Percentiles rank a stretch among this genome's conserved stretches.
These are phyloP conservation scores for Chloroclystis v-ata DNA, from an alignment of 2,888 invertebrate species.

Conservation along the genomic window DNA sequence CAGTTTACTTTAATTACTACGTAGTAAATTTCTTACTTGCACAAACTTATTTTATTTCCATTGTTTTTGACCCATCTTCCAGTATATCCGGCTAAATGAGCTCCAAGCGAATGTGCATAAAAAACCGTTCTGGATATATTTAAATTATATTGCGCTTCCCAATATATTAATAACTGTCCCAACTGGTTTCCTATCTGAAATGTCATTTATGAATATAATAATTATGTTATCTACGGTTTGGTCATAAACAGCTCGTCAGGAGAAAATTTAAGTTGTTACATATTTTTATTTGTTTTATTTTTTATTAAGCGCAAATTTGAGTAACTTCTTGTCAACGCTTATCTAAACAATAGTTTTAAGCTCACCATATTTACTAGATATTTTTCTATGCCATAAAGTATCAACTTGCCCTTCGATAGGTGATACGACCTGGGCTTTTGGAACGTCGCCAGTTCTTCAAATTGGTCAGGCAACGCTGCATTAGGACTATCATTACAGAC, in stretches of 20 bases:
- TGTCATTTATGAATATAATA: background rate
- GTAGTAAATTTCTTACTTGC: background rate
- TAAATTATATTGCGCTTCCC: background rate
- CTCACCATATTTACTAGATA: too few species aligned
- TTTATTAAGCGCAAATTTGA: too few species aligned
- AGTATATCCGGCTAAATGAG: background rate
- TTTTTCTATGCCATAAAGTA: too few species aligned
- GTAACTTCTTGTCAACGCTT: too few species aligned
- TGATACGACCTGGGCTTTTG: too few species aligned
- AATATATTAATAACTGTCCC: background rate
- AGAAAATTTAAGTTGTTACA: too few species aligned
- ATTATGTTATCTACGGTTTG: background rate
- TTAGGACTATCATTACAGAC: too few species aligned
- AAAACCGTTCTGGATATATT: background rate
- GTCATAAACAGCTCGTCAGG: background rate
- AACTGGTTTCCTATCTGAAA: background rate
- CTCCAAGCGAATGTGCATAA: constrained; percentile 3
- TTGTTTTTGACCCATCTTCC: background rate
- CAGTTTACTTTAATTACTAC: background rate
- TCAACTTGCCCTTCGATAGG: too few species aligned
- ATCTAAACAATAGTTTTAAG: too few species aligned
- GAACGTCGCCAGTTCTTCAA: too few species aligned
- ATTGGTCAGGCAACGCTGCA: too few species aligned
- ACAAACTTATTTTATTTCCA: background rate
- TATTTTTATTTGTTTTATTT: too few species aligned